Evolutionary conservation across 2,113 vertebrate genomes (phyloP), one percentile per base, ranked within the genome.

Genomic region (Murina feae): DNA sequence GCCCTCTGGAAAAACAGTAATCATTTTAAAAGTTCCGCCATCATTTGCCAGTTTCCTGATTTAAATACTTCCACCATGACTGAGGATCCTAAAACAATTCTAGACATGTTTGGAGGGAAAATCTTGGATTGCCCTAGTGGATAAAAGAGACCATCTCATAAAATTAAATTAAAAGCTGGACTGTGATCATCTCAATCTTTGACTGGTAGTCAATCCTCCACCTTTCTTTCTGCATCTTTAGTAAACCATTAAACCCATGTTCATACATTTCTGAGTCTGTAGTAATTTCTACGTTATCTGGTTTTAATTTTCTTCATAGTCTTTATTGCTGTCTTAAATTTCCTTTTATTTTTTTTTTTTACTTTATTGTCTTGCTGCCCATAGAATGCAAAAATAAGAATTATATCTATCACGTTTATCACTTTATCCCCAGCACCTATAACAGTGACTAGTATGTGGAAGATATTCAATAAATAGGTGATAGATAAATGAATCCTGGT

Each of bases 251-350:
- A 81, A 60, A 42, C 53, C 39, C 65, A 20, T 10, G 20, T 84
- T 89, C 60, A 32, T 85, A 66, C 35, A 72, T 75, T 32, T 65
- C 71, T 86, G 28, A 93, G 30, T 78, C 55, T 88, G 10, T 58
- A 49, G 42, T 83, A 39, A 78, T 93, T 89, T 94, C 35, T 74
- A 78, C 35, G 81, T 72, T 39, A 71, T 42, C 63, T 86, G 39
- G 6, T 80, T 93, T 88, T 63, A 60, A 76, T 91, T 95, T 92
- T 85, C 78, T 95, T 94, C 11, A 58, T 9, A 9, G 35, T 68
- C 35, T 66, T 81, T 72, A 78, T 49, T 37, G 58, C 16, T 42
- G 11, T 65, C 32, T 74, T 90, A 87, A 86, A 86, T 87, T 63
- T 60, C 42, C 65, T 88, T 3, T 8, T 20, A 58, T 65, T 74